Evolutionary conservation across 2,113 vertebrate species (phyloP).

Genomic region (Nycticryphes semicollaris): DNA sequence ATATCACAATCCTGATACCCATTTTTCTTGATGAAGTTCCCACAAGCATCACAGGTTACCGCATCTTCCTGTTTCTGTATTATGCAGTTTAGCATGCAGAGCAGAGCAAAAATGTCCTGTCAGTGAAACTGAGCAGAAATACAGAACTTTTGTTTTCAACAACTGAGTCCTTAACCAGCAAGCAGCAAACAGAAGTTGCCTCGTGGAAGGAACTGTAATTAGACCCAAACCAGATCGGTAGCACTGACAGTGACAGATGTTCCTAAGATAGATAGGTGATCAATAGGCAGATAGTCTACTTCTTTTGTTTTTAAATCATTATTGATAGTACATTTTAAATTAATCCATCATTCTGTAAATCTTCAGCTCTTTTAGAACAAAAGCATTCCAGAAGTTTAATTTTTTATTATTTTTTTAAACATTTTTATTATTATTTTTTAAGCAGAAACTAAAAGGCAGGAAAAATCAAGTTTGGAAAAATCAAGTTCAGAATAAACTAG

Average conservation of each 20-base stretch:
- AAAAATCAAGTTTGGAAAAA: constrained; percentile 67
- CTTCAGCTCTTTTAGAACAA: constrained; percentile 23
- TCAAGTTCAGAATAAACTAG: constrained; percentile 68
- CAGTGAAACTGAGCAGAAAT: background rate
- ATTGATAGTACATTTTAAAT: constrained; percentile 55
- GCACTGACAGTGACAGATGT: background rate
- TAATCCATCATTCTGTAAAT: constrained; percentile 55
- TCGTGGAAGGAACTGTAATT: constrained; percentile 3
- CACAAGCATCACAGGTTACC: background rate
- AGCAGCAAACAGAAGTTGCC: background rate
- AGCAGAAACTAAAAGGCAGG: constrained; percentile 46
- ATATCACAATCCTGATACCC: background rate
- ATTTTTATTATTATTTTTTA: background rate
- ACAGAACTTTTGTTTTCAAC: background rate
- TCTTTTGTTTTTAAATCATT: constrained; percentile 45
- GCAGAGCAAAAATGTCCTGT: rapidly evolving
- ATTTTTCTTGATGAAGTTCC: background rate
- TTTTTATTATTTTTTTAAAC: background rate
- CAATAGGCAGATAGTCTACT: constrained; percentile 29
- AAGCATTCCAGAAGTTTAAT: constrained; percentile 24
- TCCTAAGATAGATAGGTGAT: constrained; percentile 19
- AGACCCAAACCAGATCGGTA: constrained; percentile 25
- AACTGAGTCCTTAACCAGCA: background rate
- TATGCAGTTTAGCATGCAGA: background rate
- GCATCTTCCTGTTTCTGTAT: background rate